These are phyloP conservation scores for Minunthozetes semirufus DNA, from an alignment of 2,888 invertebrate genomes.

Conservation along the genomic window DNA sequence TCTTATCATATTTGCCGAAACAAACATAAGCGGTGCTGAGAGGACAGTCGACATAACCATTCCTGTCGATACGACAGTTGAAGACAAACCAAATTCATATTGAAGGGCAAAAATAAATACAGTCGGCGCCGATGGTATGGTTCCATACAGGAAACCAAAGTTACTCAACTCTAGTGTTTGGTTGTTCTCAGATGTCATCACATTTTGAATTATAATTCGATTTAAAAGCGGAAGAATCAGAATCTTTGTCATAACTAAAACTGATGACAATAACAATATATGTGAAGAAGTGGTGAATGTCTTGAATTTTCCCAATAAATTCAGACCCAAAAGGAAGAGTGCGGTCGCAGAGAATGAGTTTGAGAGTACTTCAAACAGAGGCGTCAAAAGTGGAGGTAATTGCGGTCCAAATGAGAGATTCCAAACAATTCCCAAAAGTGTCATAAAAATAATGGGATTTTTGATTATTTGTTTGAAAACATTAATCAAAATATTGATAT, in stretches of 20 bases:
- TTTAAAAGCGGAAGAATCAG: slow-evolving; percentile 75
- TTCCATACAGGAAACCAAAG: slow-evolving; percentile 90
- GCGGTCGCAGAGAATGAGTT: slow-evolving; percentile 82
- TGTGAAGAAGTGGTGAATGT: slow-evolving; percentile 18
- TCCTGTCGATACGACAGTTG: slow-evolving; percentile 41
- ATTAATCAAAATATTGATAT: background rate
- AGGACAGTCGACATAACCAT: slow-evolving; percentile 92
- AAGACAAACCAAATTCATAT: slow-evolving; percentile 66
- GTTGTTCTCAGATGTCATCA: slow-evolving; percentile 59
- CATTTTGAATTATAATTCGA: slow-evolving; percentile 68
- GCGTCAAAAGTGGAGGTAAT: slow-evolving; percentile 39
- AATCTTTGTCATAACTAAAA: slow-evolving; percentile 80
- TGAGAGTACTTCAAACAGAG: slow-evolving; percentile 43
- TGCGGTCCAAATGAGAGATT: slow-evolving; percentile 39
- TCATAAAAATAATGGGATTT: slow-evolving; percentile 89
- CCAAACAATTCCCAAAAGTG: slow-evolving; percentile 76
- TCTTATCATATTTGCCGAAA: slow-evolving; percentile 60
- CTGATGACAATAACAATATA: slow-evolving; percentile 71
- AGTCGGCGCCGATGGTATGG: slow-evolving; percentile 91
- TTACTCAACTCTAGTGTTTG: slow-evolving; percentile 77
- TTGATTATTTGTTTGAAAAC: slow-evolving; percentile 26
- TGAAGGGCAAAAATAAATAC: slow-evolving; percentile 87
- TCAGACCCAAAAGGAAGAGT: slow-evolving; percentile 77
- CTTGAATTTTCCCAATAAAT: slow-evolving; percentile 67
- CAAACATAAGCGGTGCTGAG: slow-evolving; percentile 89